phyloP scores from a whole-genome alignment of 2,888 invertebrate genomes.

The Cosmopolites sordidus region DNA sequence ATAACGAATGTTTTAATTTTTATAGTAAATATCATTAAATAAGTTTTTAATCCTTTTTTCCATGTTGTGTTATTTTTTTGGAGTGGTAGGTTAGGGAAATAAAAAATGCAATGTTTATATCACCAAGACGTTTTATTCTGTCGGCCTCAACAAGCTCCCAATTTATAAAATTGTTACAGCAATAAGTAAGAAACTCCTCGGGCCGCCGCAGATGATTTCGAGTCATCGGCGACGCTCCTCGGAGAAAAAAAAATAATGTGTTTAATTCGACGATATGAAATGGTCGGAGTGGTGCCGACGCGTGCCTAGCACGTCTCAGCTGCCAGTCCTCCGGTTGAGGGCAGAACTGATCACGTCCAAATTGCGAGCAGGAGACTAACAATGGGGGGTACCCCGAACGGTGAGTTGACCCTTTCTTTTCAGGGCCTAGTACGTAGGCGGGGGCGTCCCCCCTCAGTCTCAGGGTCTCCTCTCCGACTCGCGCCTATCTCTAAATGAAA shows the following conservation, averaged over 20 bases:
- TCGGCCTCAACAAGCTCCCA: constrained; percentile 54
- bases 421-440: constrained; percentile 39
- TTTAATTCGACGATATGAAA: constrained; percentile 2
- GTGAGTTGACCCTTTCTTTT: constrained; percentile 33
- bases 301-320: background rate
- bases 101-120: constrained; percentile 36
- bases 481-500: constrained; percentile 38
- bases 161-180: constrained; percentile 53
- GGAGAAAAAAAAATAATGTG: constrained; percentile 3
- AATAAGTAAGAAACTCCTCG: constrained; percentile 23
- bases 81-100: constrained; percentile 8
- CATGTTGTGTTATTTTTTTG: too few species aligned
- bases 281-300: background rate
- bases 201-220: constrained; percentile 7
- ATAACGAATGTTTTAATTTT: too few species aligned
- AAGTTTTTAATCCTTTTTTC: too few species aligned
- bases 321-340: constrained; percentile 36
- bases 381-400: constrained; percentile 40
- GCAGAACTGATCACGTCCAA: constrained; percentile 45
- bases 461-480: constrained; percentile 41
- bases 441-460: constrained; percentile 49
- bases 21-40: too few species aligned
- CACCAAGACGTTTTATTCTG: constrained; percentile 49
- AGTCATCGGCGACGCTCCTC: constrained; percentile 13
- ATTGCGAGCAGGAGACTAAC: constrained; percentile 42